Percentiles rank a stretch among this genome's conserved stretches.
phyloP scores from a whole-genome alignment of 2,888 invertebrate genomes.

The Drosophila vallismaia region DNA sequence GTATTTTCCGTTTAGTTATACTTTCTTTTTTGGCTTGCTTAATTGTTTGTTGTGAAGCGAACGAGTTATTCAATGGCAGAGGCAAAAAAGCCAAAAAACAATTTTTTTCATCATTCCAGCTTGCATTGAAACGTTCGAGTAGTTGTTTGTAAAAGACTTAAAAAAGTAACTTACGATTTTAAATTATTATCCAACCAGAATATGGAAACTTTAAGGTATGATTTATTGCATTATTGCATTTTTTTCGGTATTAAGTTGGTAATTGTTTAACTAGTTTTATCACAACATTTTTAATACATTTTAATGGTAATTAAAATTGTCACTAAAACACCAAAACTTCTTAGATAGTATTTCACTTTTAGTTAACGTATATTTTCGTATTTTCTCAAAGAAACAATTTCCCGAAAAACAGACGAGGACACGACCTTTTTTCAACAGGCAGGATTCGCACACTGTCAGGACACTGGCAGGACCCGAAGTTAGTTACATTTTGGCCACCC shows the following conservation, averaged over 20 bases:
- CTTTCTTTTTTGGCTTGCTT: conserved; percentile 9
- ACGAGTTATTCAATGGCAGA: not conserved
- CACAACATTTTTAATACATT: not conserved
- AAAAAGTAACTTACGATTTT: conserved; percentile 22
- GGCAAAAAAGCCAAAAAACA: not conserved
- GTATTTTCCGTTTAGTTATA: not conserved
- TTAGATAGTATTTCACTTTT: not conserved
- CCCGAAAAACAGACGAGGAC: not conserved
- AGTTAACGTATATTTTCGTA: conserved; percentile 2
- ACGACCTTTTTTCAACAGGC: conserved; percentile 23
- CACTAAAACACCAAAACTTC: not conserved
- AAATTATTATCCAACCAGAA: not conserved
- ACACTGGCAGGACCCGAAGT: conserved; percentile 10
- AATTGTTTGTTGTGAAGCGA: conserved; percentile 30
- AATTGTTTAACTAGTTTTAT: not conserved
- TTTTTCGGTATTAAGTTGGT: not conserved
- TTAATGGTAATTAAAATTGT: not conserved
- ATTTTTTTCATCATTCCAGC: conserved; percentile 4
- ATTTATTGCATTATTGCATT: too few species aligned
- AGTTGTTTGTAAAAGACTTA: conserved; percentile 14
- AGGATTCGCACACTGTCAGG: conserved; percentile 17
- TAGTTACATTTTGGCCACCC: not conserved
- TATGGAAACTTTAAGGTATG: not conserved
- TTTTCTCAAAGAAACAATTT: conserved; percentile 10
- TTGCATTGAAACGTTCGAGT: not conserved